Evolutionary conservation across 2,888 invertebrate genomes (phyloP).

Genomic region (Achlya flavicornis): DNA sequence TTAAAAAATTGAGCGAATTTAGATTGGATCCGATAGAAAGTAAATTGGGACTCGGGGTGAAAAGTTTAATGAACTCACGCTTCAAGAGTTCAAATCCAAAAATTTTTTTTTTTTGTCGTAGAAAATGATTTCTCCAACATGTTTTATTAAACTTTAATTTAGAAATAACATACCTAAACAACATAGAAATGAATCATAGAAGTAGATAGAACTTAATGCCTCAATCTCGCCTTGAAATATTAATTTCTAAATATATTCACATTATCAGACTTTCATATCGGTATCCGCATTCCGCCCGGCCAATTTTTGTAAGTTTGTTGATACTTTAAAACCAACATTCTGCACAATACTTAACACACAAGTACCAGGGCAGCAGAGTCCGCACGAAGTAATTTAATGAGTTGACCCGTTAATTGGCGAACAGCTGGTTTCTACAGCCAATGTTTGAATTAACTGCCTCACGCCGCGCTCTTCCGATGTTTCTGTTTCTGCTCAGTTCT

Average conservation of each 20-base stretch:
- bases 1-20: constrained; percentile 65
- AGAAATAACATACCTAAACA: background rate
- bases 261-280: background rate
- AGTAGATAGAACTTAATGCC: background rate
- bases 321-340: constrained; percentile 14
- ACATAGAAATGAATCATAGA: background rate
- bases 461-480: constrained; percentile 28
- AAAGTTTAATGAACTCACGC: constrained; percentile 68
- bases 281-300: background rate
- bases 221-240: too few species aligned
- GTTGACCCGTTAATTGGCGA: constrained; percentile 64
- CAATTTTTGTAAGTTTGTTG: constrained; percentile 2
- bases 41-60: constrained; percentile 56
- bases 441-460: constrained; percentile 65
- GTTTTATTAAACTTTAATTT: background rate
- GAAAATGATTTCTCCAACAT: background rate
- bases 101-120: constrained; percentile 2
- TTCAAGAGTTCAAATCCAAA: constrained; percentile 36
- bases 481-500: constrained; percentile 23
- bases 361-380: constrained; percentile 43
- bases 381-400: constrained; percentile 63
- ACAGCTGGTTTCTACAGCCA: constrained; percentile 58
- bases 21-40: constrained; percentile 58
- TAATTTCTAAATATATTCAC: too few species aligned
- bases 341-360: constrained; percentile 20